Conservation (phyloP, 2,113 vertebrate species). For the Mystacornis crossleyi region DNA sequence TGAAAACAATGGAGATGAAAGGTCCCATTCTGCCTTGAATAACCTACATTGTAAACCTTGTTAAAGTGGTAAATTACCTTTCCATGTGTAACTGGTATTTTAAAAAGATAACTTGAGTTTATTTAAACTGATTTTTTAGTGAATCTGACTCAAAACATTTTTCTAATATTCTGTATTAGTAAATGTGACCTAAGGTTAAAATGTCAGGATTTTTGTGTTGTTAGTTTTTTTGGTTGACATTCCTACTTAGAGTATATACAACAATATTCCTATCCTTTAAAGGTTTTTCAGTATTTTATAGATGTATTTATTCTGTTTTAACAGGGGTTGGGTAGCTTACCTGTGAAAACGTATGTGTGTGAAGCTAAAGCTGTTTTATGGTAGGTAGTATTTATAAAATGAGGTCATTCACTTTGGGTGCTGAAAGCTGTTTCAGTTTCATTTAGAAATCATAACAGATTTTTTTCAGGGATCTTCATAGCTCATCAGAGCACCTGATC, state of each 20-base stretch:
- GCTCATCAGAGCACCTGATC: not conserved
- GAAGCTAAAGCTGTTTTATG: not conserved
- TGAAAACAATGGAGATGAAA: not conserved
- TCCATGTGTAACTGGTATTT: not conserved
- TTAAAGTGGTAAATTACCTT: not conserved
- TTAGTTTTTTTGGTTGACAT: not conserved
- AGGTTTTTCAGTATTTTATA: not conserved
- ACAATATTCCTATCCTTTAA: not conserved
- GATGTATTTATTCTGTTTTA: not conserved
- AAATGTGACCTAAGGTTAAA: not conserved
- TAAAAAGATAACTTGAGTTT: not conserved
- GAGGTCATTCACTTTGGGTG: not conserved
- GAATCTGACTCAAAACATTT: not conserved
- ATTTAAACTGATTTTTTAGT: not conserved
- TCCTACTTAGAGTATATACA: not conserved
- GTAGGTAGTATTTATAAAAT: not conserved
- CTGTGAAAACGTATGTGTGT: not conserved
- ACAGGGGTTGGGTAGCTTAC: not conserved
- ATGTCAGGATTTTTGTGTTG: not conserved
- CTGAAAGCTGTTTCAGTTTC: not conserved
- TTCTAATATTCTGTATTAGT: not conserved
- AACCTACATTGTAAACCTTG: not conserved
- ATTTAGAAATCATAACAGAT: not conserved
- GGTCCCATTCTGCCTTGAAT: not conserved
- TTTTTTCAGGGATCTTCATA: not conserved